Base-by-base conservation (phyloP, 1,140 invertebrate species). In the Ruditapes philippinarum region DNA sequence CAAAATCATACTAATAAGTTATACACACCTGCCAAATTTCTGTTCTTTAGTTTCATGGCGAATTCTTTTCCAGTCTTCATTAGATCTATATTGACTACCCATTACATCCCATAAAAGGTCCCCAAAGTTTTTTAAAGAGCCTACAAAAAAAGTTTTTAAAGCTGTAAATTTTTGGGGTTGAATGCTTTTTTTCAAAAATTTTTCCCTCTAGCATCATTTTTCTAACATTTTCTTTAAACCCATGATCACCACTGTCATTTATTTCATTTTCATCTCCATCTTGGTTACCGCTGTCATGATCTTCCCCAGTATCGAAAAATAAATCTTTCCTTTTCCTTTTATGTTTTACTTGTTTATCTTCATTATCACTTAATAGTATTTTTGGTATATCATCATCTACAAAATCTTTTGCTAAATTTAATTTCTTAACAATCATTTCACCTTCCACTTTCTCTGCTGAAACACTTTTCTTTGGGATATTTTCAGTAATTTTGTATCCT, bases 361-460 rank as follows among this genome's bases (percentile, higher is more conserved):
- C 51, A 19, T 65, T 62, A 7, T 60, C 0, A 45, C 51, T 88
- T 0, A 88, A 51, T 31, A 78, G 54, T 54, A 88, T 62, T 68
- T 57, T 25, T 17, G 85, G 85, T 17, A 88, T 57, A 51, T 88
- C 85, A 45, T 88, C 74, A 0, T 49, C 45, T n/a, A 68, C 74
- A 14, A n/a, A 9, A 25, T 65, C 19, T 62, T 78, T 65, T 31
- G 22, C 40, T 36, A 88, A 51, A 68, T 88, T 42, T 22, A 88
- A 22, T 80, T 65, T 62, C 62, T 88, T 88, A 22, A 88, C 70
- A 60, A 88, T 88, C 85, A 88, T 88, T 68, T 79, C 85, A 79
- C 85, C 85, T 49, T 88, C 25, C 31, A 80, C 42, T 70, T 88
- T 88, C 51, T 83, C 81, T 65, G 7, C 31, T 7, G 38, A 36